Percentiles rank a stretch among this genome's conserved stretches.
Evolutionary conservation across 2,113 vertebrate species (phyloP).

Genomic region (Silurus asotus): DNA sequence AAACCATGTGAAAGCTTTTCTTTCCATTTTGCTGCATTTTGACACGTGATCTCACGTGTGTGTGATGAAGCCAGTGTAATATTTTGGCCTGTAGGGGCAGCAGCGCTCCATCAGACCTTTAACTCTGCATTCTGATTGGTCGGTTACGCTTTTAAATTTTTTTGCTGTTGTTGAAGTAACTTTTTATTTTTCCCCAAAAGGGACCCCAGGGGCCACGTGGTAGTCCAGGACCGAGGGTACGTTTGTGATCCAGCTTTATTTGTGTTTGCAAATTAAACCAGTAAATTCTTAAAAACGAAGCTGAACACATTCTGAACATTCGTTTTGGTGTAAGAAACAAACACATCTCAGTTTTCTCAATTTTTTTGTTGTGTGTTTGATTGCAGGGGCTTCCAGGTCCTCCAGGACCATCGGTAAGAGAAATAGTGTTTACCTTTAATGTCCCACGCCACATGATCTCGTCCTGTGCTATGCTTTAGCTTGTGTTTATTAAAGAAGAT

Average conservation of each 20-base stretch:
- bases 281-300: neutral
- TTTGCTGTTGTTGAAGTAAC: neutral
- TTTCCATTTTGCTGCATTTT: neutral
- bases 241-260: constrained; percentile 53
- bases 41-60: neutral
- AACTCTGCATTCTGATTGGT: neutral
- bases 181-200: constrained; percentile 67
- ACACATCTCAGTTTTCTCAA: constrained; percentile 22
- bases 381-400: constrained; percentile 85
- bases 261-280: neutral
- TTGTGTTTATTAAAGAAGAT: too few relatives aligned
- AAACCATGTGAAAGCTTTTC: neutral
- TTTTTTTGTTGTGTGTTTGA: constrained; percentile 37
- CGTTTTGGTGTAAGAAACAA: neutral
- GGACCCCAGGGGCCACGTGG: constrained; percentile 88
- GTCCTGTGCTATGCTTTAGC: too few relatives aligned
- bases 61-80: constrained; percentile 11
- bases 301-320: too few relatives aligned
- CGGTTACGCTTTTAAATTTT: neutral
- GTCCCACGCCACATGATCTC: neutral
- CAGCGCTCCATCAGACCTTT: constrained; percentile 29
- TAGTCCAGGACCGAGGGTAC: constrained; percentile 86
- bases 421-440: neutral
- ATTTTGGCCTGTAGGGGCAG: constrained; percentile 49
- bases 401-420: constrained; percentile 85